Conservation (phyloP, 2,797 vertebrate genomes). For the Ambastaia sidthimunki region DNA sequence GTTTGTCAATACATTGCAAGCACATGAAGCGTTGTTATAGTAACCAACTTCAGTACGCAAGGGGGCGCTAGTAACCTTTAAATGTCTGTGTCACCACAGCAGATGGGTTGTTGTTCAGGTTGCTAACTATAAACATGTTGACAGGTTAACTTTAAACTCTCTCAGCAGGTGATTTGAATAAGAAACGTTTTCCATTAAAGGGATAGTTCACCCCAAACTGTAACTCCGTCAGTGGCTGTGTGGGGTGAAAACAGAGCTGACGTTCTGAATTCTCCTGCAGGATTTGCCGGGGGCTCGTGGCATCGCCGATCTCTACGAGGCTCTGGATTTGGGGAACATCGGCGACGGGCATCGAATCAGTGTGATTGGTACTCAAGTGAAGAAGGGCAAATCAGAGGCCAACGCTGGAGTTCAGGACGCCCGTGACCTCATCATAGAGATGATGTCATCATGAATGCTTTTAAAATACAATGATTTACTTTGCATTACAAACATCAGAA, state of each 20-base stretch:
- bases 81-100: background rate
- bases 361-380: conserved; percentile 86
- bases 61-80: background rate
- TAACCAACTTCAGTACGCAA: background rate
- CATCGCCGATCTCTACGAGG: conserved; percentile 90
- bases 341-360: conserved; percentile 83
- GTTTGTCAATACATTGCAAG: too few species aligned
- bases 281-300: conserved; percentile 83
- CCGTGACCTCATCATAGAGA: conserved; percentile 85
- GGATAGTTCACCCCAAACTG: too few species aligned
- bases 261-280: conserved; percentile 67
- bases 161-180: too few species aligned
- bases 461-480: accelerated
- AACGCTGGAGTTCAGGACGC: conserved; percentile 84
- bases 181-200: too few species aligned
- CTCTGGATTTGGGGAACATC: conserved; percentile 63
- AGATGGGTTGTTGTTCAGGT: too few species aligned
- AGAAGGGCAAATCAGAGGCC: conserved; percentile 73
- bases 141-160: too few species aligned
- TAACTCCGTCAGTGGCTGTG: background rate
- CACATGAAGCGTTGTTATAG: too few species aligned
- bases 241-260: background rate
- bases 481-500: background rate
- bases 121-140: too few species aligned
- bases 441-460: conserved; percentile 68